A percentile compares a stretch with the other conserved stretches of the same genome.
Conservation (phyloP, 2,113 vertebrate genomes). For the Turdus rufiventris region DNA sequence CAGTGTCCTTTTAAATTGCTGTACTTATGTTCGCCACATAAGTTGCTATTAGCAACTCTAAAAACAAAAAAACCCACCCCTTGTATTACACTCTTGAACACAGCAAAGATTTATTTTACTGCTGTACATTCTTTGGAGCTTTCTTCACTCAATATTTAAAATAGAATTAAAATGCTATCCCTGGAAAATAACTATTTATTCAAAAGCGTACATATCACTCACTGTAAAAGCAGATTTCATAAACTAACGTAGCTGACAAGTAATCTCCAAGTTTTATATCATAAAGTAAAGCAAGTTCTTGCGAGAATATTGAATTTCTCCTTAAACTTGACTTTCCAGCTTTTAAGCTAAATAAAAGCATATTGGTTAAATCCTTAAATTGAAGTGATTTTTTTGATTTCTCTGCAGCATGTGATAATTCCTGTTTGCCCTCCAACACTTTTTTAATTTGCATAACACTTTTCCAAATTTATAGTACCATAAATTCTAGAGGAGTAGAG, state of each 20-base stretch:
- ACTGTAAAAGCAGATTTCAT: not conserved
- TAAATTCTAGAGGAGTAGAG: not conserved
- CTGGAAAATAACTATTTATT: not conserved
- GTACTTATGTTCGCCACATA: slow-evolving; percentile 55
- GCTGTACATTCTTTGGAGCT: not conserved
- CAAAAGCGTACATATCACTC: not conserved
- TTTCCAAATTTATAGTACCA: not conserved
- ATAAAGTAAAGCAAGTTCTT: slow-evolving; percentile 22
- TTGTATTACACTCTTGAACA: not conserved
- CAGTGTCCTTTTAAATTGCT: slow-evolving; percentile 57
- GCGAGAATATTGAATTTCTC: not conserved
- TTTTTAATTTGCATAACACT: not conserved
- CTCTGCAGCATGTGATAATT: not conserved
- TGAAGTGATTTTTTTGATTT: not conserved
- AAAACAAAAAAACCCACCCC: not conserved
- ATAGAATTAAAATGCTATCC: slow-evolving; percentile 13
- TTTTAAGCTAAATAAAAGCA: not conserved
- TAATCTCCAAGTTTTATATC: not conserved
- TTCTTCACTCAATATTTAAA: not conserved
- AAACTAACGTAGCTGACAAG: slow-evolving; percentile 8
- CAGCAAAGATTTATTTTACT: not conserved
- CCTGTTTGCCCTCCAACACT: not conserved
- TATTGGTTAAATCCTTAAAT: not conserved
- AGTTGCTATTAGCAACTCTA: slow-evolving; percentile 62
- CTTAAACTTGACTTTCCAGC: not conserved